Base-by-base conservation (phyloP, 2,113 vertebrate species). In the Strix uralensis region DNA sequence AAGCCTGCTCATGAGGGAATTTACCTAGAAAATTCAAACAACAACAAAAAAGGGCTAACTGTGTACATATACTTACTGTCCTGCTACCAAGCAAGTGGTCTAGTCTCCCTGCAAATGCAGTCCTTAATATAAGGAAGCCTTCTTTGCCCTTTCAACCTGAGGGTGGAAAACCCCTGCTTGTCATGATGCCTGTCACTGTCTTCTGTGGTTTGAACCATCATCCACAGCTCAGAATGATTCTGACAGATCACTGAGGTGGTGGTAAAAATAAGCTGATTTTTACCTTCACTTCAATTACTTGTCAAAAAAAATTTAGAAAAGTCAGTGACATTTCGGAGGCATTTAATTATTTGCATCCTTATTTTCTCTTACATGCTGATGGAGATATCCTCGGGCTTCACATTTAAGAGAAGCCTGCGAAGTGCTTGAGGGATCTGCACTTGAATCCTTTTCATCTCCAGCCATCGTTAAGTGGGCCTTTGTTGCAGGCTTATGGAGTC, bases 381-480 rank as follows among this genome's bases (percentile, higher is more conserved):
- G 70, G 73, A 81, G 80, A 65, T 93, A 94, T 94, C 94, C 85
- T 94, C 80, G 72, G 95, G 96, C 34, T 94, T 46, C 42, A 40
- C 30, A 30, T 87, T 89, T 84, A 81, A 86, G 66, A 94, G 81
- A 91, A 92, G 34, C 61, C 13, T 90, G 74, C 6, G 7, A 34
- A 86, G n/a, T 79, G 80, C 84, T 90, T 23, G 52, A 93, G 94
- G 85, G 81, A 65, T 86, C 75, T 69, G 55, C 78, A 27, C 21
- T 93, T 72, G 44, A 92, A 81, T 94, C 46, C 86, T 96, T 96
- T 96, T 90, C 22, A 95, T 94, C 71, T 94, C 84, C 69, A 67
- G 62, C 69, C 46, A 2, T 95, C 1, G 1, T 73, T 96, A 94
- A 92, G 74, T 42, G 32, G 40, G 88, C 34, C 36, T 88, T 96